Base-by-base conservation (phyloP, 1,140 invertebrate species). In the Ooceraea biroi region DNA sequence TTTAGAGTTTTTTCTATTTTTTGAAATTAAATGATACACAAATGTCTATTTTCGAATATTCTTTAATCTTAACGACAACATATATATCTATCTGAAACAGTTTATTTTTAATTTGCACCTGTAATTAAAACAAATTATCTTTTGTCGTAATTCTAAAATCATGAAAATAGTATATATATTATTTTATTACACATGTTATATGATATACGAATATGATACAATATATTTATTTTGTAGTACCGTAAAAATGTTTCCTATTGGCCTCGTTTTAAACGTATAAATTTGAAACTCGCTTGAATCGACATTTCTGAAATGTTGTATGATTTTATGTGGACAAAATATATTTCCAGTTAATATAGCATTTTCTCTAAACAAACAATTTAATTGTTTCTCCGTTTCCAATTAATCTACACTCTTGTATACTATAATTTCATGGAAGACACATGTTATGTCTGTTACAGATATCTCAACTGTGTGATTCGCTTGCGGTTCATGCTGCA, bases 371-470 rank as follows among this genome's bases (percentile, higher is more conserved):
- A 25, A 46, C 3, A 52, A n/a, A 57, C 2, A 0, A 55, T 55
- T 55, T 5, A 55, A 36, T 71, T 52, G 14, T 17, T 44, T 73
- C 0, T 12, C 2, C 11, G 52, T 58, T 12, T 73, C 14, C n/a
- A 1, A 30, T 19, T 48, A 14, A 10, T 14, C 17, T 0, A 0
- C 0, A 19, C 12, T 11, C 12, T 1, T 1, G 4, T 11, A 27
- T 76, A 41, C 17, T 10, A 25, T n/a, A 22, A 27, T 30, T 52
- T 77, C 0, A 66, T 25, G 14, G 19, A 77, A 77, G 5, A 52
- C 12, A 8, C 48, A 12, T n/a, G n/a, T 46, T 58, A 44, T 2
- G n/a, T 71, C 50, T 80, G 76, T 80, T 80, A 12, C 76, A 80
- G 76, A 80, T 80, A 57, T 65, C n/a, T 10, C 19, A 22, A 36